Conservation (phyloP, 2,797 vertebrate genomes). For the Adrianichthys oophorus region DNA sequence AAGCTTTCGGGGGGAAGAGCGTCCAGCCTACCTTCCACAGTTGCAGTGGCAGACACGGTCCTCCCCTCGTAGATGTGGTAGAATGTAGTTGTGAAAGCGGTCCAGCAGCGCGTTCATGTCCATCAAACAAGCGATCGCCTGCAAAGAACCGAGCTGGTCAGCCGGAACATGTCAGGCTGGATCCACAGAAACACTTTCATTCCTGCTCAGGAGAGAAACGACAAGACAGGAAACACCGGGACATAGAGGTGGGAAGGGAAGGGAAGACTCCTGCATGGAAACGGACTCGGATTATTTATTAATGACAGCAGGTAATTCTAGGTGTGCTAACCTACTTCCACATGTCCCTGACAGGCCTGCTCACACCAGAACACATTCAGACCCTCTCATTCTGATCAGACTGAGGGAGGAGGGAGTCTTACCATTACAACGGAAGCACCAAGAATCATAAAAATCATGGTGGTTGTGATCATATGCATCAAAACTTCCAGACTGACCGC, state of each 20-base stretch:
- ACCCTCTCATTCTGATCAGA: slow-evolving; percentile 13
- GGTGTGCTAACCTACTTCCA: slow-evolving; percentile 67
- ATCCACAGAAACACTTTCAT: neutral
- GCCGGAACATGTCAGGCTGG: slow-evolving; percentile 73
- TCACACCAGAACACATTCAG: neutral
- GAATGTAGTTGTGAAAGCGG: slow-evolving; percentile 99
- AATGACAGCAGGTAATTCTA: slow-evolving; percentile 70
- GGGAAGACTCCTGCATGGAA: slow-evolving; percentile 36
- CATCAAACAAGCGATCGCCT: slow-evolving; percentile 99
- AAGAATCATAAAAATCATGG: slow-evolving; percentile 99
- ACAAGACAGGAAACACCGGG: slow-evolving; percentile 15
- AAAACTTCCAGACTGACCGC: slow-evolving; percentile 85
- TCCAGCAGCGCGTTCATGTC: slow-evolving; percentile 99
- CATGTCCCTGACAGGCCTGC: slow-evolving; percentile 57
- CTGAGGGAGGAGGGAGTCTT: slow-evolving; percentile 72
- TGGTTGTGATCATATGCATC: slow-evolving; percentile 98
- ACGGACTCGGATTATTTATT: slow-evolving; percentile 67
- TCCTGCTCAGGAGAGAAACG: slow-evolving; percentile 13
- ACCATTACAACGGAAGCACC: slow-evolving; percentile 99
- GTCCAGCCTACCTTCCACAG: slow-evolving; percentile 90
- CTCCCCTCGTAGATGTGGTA: slow-evolving; percentile 98
- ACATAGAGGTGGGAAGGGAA: slow-evolving; percentile 2
- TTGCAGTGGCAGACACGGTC: slow-evolving; percentile 99
- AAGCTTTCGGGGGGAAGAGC: slow-evolving; percentile 52
- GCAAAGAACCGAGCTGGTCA: slow-evolving; percentile 85